Conservation (phyloP, 2,797 vertebrate genomes). For the Fratercula arctica region DNA sequence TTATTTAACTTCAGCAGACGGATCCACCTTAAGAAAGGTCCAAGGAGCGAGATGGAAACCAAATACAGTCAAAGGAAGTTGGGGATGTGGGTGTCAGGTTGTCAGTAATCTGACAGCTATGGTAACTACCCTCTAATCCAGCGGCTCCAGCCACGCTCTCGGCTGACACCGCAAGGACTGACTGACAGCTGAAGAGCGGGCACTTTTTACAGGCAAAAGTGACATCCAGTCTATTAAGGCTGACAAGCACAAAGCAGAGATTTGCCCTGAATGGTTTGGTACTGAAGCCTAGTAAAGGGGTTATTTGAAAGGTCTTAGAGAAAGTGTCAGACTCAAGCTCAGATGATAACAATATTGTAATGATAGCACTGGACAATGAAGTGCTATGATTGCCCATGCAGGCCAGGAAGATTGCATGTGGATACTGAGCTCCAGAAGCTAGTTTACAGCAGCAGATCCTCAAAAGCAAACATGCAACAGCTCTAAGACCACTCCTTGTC, state of each 20-base stretch:
- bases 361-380: constrained; percentile 98
- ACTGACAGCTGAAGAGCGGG: constrained; percentile 99
- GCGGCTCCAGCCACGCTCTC: constrained; percentile 96
- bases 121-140: constrained; percentile 99
- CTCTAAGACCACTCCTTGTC: background rate
- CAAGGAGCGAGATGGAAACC: constrained; percentile 83
- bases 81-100: constrained; percentile 97
- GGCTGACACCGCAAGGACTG: constrained; percentile 95
- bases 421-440: constrained; percentile 70
- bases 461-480: constrained; percentile 65
- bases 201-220: constrained; percentile 98
- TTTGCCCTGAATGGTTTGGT: constrained; percentile 97
- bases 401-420: constrained; percentile 86
- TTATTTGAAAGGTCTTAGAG: constrained; percentile 98
- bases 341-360: constrained; percentile 99
- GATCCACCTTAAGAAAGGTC: constrained; percentile 83
- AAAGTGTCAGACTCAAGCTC: constrained; percentile 97
- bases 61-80: constrained; percentile 93
- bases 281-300: constrained; percentile 95
- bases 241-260: constrained; percentile 99
- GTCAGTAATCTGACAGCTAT: constrained; percentile 99
- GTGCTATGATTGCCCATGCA: constrained; percentile 91
- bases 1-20: constrained; percentile 63
- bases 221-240: constrained; percentile 99
- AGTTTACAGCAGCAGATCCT: constrained; percentile 69